Conservation (phyloP, 2,113 vertebrate genomes). For the Numenius arquata region DNA sequence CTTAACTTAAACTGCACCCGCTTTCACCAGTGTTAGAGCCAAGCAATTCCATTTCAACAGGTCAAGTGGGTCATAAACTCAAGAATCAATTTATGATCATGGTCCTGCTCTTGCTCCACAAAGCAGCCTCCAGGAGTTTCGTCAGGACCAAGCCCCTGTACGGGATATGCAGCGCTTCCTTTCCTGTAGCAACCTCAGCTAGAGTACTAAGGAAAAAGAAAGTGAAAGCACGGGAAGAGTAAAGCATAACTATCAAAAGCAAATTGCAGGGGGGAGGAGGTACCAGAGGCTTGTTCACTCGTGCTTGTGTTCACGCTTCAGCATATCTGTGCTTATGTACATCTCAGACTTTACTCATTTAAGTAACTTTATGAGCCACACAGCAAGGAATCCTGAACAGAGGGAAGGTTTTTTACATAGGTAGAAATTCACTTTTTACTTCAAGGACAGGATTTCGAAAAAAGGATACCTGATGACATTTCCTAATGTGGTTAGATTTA, state of each 20-base stretch:
- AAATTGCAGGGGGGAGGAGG: background rate
- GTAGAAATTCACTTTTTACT: background rate
- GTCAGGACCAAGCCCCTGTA: slow-evolving; percentile 81
- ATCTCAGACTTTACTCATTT: background rate
- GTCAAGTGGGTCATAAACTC: background rate
- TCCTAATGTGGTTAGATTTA: slow-evolving; percentile 87
- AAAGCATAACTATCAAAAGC: background rate
- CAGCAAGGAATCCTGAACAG: background rate
- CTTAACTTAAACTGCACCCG: background rate
- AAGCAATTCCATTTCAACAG: background rate
- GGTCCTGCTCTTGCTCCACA: slow-evolving; percentile 88
- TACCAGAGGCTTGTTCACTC: background rate
- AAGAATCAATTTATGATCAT: slow-evolving; percentile 75
- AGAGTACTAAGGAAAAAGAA: no score
- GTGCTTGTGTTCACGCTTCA: background rate
- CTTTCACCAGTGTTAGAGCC: background rate
- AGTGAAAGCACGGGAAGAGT: background rate
- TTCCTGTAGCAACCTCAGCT: no score
- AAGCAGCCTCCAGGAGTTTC: slow-evolving; percentile 84
- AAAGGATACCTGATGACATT: slow-evolving; percentile 85
- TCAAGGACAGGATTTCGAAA: background rate
- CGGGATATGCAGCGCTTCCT: slow-evolving; percentile 77
- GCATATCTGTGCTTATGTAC: background rate
- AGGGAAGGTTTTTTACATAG: background rate
- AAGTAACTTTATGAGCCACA: background rate